Percentiles rank a stretch among this genome's conserved stretches.
Evolutionary conservation across 2,888 invertebrate genomes (phyloP).

Genomic region (Seira musarum): DNA sequence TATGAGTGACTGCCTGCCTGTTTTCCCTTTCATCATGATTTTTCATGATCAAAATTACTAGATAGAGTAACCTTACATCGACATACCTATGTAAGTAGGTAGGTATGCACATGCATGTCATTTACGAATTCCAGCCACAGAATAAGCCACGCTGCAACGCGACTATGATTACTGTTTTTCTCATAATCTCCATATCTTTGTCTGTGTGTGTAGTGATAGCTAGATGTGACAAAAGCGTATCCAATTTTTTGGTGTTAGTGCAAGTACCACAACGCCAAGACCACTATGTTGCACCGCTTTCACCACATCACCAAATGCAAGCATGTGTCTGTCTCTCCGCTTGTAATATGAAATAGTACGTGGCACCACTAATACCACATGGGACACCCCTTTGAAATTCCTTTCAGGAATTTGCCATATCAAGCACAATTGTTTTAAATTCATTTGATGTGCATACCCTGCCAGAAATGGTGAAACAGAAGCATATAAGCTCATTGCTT

Average conservation of each 20-base stretch:
- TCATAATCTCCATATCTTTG: not conserved
- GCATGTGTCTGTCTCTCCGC: too few species aligned
- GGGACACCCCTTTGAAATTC: not conserved
- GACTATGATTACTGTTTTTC: not conserved
- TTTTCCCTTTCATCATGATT: not conserved
- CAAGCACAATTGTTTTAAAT: not conserved
- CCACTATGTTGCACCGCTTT: slow-evolving; percentile 4
- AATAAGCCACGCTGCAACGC: not conserved
- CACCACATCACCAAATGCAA: not conserved
- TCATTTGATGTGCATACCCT: not conserved
- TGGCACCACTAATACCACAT: not conserved
- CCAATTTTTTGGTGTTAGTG: slow-evolving; percentile 28
- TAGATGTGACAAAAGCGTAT: slow-evolving; percentile 25
- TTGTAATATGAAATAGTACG: not conserved
- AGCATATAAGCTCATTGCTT: not conserved
- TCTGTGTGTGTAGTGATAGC: not conserved
- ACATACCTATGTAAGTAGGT: too few species aligned
- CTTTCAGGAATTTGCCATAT: not conserved
- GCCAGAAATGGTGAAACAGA: not conserved
- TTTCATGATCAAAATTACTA: not conserved
- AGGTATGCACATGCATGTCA: not conserved
- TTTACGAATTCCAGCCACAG: slow-evolving; percentile 23
- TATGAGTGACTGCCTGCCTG: not conserved
- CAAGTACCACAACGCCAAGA: slow-evolving; percentile 8
- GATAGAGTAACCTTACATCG: too few species aligned